phyloP scores from a whole-genome alignment of 2,797 vertebrate genomes.

The Manis crassicaudata region DNA sequence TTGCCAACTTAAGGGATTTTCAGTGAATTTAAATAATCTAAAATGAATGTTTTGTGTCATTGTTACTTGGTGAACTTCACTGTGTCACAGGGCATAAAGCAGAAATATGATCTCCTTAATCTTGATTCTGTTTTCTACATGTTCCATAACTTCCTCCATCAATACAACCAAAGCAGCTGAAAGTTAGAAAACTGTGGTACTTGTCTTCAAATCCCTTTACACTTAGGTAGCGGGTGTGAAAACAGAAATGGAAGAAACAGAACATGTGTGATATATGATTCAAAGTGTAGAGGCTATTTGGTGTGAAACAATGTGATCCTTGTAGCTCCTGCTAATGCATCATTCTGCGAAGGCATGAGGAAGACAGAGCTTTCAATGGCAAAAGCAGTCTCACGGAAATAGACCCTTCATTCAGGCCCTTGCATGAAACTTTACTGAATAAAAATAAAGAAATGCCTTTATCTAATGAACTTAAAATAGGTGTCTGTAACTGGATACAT shows the following conservation, averaged over 20 bases:
- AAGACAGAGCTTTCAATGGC: slow-evolving; percentile 66
- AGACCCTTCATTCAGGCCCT: slow-evolving; percentile 60
- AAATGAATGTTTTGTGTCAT: slow-evolving; percentile 55
- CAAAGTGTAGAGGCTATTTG: slow-evolving; percentile 35
- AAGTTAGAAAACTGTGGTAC: slow-evolving; percentile 64
- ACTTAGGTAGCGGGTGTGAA: slow-evolving; percentile 72
- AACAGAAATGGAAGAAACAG: slow-evolving; percentile 57
- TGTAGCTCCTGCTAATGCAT: slow-evolving; percentile 68
- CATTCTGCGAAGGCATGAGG: slow-evolving; percentile 39
- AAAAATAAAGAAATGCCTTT: slow-evolving; percentile 69
- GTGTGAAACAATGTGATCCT: slow-evolving; percentile 68
- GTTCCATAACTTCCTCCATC: slow-evolving; percentile 73
- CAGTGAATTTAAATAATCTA: not conserved
- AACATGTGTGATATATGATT: slow-evolving; percentile 69
- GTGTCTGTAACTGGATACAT: slow-evolving; percentile 27
- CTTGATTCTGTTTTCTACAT: slow-evolving; percentile 74
- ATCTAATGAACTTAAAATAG: slow-evolving; percentile 48
- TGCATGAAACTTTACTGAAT: slow-evolving; percentile 12
- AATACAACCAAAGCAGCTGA: slow-evolving; percentile 73
- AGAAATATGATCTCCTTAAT: slow-evolving; percentile 77
- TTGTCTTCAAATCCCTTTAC: slow-evolving; percentile 70
- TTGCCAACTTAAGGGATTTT: slow-evolving; percentile 27
- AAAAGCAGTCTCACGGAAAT: slow-evolving; percentile 54
- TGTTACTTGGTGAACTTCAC: slow-evolving; percentile 51
- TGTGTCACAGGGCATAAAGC: slow-evolving; percentile 30